These are phyloP conservation scores for Blera fallax DNA, from an alignment of 2,888 invertebrate genomes.

Conservation along the genomic window DNA sequence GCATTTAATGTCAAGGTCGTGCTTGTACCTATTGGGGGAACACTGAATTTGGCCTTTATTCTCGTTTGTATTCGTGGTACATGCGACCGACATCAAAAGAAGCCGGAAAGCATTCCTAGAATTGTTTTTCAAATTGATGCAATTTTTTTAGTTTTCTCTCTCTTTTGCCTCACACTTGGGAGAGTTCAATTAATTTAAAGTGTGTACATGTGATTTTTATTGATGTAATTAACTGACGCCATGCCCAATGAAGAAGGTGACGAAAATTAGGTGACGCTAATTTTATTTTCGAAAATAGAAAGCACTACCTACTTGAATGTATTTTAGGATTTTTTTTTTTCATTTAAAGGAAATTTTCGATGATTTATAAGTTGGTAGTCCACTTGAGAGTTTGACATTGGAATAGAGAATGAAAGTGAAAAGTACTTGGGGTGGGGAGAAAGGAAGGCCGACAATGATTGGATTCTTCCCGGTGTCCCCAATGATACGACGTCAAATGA, in stretches of 20 bases:
- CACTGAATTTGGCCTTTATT: constrained; percentile 46
- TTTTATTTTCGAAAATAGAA: background rate
- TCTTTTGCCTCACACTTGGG: background rate
- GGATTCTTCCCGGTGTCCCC: constrained; percentile 24
- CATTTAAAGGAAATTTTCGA: constrained; percentile 10
- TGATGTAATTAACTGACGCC: constrained; percentile 13
- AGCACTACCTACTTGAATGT: constrained; percentile 7
- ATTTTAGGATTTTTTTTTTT: background rate
- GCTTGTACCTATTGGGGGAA: constrained; percentile 37
- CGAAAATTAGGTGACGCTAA: background rate
- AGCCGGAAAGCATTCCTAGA: constrained; percentile 54
- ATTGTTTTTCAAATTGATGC: constrained; percentile 28
- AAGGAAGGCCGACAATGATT: constrained; percentile 7
- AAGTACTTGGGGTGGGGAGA: constrained; percentile 5
- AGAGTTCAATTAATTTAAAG: background rate
- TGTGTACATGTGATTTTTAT: constrained; percentile 5
- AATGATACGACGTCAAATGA: constrained; percentile 21
- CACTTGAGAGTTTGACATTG: constrained; percentile 52
- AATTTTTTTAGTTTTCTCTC: background rate
- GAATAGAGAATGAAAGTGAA: constrained; percentile 41
- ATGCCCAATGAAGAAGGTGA: background rate
- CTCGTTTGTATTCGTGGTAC: background rate
- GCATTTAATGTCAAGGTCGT: constrained; percentile 27
- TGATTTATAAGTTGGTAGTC: constrained; percentile 36
- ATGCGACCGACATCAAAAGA: constrained; percentile 62